phyloP scores from a whole-genome alignment of 2,888 invertebrate genomes.

The Gari tellinella region DNA sequence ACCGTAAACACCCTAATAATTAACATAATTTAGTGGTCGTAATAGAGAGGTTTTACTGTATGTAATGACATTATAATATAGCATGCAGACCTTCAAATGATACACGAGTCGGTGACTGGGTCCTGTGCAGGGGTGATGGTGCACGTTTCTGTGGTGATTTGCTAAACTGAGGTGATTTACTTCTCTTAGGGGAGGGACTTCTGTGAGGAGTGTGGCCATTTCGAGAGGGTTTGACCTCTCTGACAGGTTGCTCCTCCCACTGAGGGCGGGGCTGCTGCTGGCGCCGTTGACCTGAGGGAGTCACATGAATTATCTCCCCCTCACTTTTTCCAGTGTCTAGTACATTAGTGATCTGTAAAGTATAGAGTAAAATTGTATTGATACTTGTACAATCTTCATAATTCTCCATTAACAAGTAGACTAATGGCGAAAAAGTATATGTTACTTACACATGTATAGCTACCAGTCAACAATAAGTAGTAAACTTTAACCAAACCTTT shows the following conservation, averaged over 20 bases:
- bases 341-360: slow-evolving; percentile 46
- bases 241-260: too few species aligned
- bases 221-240: neutral
- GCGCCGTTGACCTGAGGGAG: slow-evolving; percentile 18
- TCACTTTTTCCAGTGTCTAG: slow-evolving; percentile 62
- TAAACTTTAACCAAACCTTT: too few species aligned
- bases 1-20: too few species aligned
- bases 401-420: too few species aligned
- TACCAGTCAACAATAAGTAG: too few species aligned
- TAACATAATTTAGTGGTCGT: too few species aligned
- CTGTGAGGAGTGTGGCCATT: slow-evolving; percentile 10
- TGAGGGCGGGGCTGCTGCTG: slow-evolving; percentile 26
- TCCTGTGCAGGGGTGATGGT: slow-evolving; percentile 36
- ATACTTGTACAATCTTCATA: too few species aligned
- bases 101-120: slow-evolving; percentile 58
- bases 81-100: slow-evolving; percentile 67
- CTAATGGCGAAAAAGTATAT: too few species aligned
- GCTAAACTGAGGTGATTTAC: slow-evolving; percentile 36
- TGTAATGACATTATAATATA: too few species aligned
- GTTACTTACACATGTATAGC: too few species aligned
- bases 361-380: neutral
- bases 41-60: too few species aligned
- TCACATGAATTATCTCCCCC: slow-evolving; percentile 57
- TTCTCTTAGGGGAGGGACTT: slow-evolving; percentile 4
- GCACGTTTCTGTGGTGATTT: slow-evolving; percentile 32